phyloP scores from a whole-genome alignment of 1,140 invertebrate species.

The Vollenhovia emeryi region DNA sequence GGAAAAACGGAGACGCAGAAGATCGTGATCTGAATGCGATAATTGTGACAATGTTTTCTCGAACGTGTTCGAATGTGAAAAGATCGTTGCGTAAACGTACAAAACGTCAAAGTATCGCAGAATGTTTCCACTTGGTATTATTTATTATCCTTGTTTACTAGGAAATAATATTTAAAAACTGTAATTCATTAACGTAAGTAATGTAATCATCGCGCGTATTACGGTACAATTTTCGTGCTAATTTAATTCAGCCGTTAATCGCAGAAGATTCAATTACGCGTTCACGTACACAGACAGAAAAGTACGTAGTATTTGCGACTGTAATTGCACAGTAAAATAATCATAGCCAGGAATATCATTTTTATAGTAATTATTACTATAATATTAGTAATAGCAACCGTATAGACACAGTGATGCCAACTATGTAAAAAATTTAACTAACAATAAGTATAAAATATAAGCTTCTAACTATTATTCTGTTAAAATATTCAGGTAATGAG shows the following conservation, averaged over 20 bases:
- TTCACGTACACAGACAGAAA: no score
- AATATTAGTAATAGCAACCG: no score
- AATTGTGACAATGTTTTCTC: not conserved
- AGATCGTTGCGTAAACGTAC: not conserved
- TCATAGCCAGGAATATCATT: no score
- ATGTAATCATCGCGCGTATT: not conserved
- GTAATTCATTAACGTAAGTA: not conserved
- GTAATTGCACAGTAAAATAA: no score
- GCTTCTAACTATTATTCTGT: no score
- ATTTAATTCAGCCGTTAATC: not conserved
- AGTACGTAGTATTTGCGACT: no score
- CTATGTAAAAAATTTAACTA: no score
- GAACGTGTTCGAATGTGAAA: not conserved
- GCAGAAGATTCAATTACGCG: not conserved
- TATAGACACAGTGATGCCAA: no score
- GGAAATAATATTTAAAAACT: not conserved
- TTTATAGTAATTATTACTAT: no score
- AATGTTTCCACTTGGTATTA: not conserved
- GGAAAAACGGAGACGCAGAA: not conserved
- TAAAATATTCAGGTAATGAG: no score
- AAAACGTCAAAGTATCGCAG: not conserved
- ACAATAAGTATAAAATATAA: no score
- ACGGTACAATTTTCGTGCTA: not conserved
- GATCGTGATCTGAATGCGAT: not conserved
- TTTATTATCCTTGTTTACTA: not conserved